These are phyloP conservation scores for Laterallus jamaicensis DNA, from an alignment of 2,113 vertebrate species.

Conservation along the genomic window DNA sequence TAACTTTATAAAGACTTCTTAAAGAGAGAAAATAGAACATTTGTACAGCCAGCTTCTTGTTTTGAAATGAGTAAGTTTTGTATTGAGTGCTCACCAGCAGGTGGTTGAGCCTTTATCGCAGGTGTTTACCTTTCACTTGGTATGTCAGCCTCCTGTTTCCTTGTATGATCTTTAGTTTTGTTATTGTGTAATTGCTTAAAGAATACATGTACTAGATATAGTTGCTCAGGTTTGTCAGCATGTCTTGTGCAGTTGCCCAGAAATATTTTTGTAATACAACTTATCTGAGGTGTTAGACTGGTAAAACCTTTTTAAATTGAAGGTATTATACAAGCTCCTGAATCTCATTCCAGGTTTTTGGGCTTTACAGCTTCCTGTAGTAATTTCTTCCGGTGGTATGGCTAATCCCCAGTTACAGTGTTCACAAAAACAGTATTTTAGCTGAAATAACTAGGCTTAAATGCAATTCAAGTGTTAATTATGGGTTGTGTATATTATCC, in stretches of 20 bases:
- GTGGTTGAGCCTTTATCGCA: not conserved
- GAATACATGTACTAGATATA: not conserved
- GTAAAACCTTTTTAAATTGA: not conserved
- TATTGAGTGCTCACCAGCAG: not conserved
- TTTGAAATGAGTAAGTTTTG: not conserved
- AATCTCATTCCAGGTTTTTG: not conserved
- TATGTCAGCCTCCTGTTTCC: slow-evolving; percentile 38
- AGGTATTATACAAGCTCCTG: not conserved
- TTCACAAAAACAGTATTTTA: not conserved
- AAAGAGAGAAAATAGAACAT: not conserved
- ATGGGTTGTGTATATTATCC: not conserved
- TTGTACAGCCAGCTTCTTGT: not conserved
- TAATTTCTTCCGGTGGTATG: not conserved
- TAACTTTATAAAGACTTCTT: not conserved
- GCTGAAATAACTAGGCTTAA: slow-evolving; percentile 9
- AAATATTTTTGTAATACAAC: not conserved
- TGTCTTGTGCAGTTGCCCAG: not conserved
- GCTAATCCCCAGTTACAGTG: not conserved
- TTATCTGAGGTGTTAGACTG: not conserved
- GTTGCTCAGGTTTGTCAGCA: not conserved
- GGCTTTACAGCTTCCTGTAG: not conserved
- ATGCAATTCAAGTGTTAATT: not conserved
- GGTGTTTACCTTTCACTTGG: slow-evolving; percentile 45
- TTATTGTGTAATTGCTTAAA: not conserved
- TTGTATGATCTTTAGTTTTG: not conserved